Percentiles rank a stretch among this genome's conserved stretches.
Conservation (phyloP, 2,797 vertebrate species). For the Chloroceryle amazona region DNA sequence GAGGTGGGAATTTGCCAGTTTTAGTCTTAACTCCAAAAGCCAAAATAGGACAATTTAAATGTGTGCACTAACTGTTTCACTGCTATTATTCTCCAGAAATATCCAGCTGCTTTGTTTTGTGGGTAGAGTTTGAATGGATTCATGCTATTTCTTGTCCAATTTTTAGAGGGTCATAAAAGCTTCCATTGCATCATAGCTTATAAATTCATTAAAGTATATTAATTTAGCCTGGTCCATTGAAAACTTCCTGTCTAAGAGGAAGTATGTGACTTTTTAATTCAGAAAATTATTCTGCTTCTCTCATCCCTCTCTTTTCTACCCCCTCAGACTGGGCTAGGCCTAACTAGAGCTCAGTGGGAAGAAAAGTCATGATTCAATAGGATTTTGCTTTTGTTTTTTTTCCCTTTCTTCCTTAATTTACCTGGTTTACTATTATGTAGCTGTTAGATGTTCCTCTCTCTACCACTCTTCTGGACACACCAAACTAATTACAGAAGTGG, state of each 20-base stretch:
- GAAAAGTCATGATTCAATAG: background rate
- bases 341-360: background rate
- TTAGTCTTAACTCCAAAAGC: slow-evolving; percentile 26
- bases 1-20: slow-evolving; percentile 60
- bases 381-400: background rate
- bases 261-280: slow-evolving; percentile 47
- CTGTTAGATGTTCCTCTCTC: background rate
- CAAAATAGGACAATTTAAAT: slow-evolving; percentile 22
- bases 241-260: slow-evolving; percentile 64
- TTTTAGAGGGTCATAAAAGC: slow-evolving; percentile 51
- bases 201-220: slow-evolving; percentile 62
- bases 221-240: slow-evolving; percentile 51
- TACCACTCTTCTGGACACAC: background rate
- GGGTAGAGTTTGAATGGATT: slow-evolving; percentile 53
- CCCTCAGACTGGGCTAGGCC: background rate
- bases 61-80: background rate
- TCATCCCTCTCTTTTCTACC: background rate
- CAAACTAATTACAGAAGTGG: background rate
- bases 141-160: background rate
- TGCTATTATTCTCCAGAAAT: slow-evolving; percentile 60
- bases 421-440: background rate
- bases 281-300: slow-evolving; percentile 40
- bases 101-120: slow-evolving; percentile 59
- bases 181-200: slow-evolving; percentile 61
- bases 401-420: background rate